Percentiles rank a stretch among this genome's conserved stretches.
Evolutionary conservation across 1,140 invertebrate genomes (phyloP).

Genomic region (Eriocheir sinensis): DNA sequence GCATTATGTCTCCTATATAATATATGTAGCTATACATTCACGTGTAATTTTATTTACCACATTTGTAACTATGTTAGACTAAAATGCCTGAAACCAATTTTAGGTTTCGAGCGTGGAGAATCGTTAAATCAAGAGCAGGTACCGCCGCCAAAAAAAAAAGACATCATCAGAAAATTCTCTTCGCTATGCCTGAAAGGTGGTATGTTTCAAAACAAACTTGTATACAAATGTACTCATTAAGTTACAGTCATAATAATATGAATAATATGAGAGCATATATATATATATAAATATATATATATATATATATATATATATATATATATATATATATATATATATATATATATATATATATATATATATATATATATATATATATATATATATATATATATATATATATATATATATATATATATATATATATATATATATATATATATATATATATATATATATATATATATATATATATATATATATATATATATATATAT

Average conservation of each 20-base stretch:
- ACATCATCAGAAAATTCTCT: no score
- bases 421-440: slow-evolving; percentile 39
- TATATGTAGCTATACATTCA: no score
- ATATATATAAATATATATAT: slow-evolving; percentile 5
- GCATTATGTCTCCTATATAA: no score
- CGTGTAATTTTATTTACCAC: no score
- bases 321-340: background rate
- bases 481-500: slow-evolving; percentile 30
- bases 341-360: slow-evolving; percentile 38
- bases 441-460: slow-evolving; percentile 58
- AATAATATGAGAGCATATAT: background rate
- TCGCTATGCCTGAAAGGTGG: no score
- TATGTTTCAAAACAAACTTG: no score
- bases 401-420: slow-evolving; percentile 28
- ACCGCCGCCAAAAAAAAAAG: background rate
- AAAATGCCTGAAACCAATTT: slow-evolving; percentile 36
- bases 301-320: slow-evolving; percentile 48
- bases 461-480: slow-evolving; percentile 51
- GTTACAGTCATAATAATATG: no score
- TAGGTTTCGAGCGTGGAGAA: slow-evolving; percentile 40
- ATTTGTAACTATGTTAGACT: no score
- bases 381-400: slow-evolving; percentile 36
- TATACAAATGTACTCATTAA: no score
- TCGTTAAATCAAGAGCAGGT: slow-evolving; percentile 43
- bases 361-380: slow-evolving; percentile 36